Percentiles rank a stretch among this genome's conserved stretches.
These are phyloP conservation scores for Lanius ludovicianus DNA, from an alignment of 2,113 vertebrate genomes.

Conservation along the genomic window DNA sequence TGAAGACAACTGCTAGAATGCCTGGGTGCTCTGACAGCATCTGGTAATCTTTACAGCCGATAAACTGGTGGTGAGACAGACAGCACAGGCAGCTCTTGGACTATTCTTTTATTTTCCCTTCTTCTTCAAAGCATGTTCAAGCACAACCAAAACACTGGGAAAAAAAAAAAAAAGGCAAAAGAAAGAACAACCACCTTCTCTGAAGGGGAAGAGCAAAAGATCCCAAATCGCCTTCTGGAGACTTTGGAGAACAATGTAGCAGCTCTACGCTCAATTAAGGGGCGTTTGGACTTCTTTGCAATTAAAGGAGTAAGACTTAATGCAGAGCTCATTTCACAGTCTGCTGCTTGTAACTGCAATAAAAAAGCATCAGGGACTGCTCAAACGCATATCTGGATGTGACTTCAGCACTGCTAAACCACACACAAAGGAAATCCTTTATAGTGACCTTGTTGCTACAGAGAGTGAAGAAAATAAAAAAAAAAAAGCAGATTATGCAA, in stretches of 20 bases:
- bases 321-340: neutral
- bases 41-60: constrained; percentile 17
- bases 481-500: neutral
- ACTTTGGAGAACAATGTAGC: neutral
- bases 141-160: neutral
- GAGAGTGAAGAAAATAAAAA: neutral
- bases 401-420: neutral
- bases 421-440: neutral
- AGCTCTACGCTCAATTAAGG: neutral
- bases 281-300: neutral
- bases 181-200: neutral
- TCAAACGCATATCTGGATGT: neutral
- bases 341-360: neutral
- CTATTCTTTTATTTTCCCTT: neutral
- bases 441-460: neutral
- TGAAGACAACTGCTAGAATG: constrained; percentile 4
- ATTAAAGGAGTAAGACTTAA: neutral
- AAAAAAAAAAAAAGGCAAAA: neutral
- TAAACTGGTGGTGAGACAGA: neutral
- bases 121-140: neutral
- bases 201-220: neutral
- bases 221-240: neutral
- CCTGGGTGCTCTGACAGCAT: neutral
- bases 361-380: neutral
- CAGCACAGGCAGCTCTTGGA: neutral